phyloP scores from a whole-genome alignment of 37 sponge, comb jelly and placozoan genomes.

The Spongia lamella region DNA sequence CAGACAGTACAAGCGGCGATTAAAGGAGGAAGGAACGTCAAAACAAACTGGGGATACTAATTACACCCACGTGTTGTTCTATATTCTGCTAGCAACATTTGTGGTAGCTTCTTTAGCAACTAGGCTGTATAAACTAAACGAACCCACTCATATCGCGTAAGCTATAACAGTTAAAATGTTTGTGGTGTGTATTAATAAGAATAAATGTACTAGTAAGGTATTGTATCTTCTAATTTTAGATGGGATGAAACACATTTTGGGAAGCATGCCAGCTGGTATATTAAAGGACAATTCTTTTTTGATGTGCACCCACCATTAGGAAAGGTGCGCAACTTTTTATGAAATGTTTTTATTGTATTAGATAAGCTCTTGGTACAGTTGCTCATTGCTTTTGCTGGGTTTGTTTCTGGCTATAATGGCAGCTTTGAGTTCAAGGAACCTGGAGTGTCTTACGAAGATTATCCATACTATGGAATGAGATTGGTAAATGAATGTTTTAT shows the following conservation, averaged over 20 bases:
- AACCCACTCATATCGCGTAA: conserved; percentile 87
- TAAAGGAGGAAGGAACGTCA: too few relatives aligned
- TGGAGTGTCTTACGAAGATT: conserved; percentile 75
- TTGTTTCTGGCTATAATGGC: conserved; percentile 87
- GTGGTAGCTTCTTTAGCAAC: conserved; percentile 50
- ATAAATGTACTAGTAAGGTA: neutral
- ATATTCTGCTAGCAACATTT: conserved; percentile 47
- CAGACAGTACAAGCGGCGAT: too few relatives aligned
- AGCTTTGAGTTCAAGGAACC: conserved; percentile 96
- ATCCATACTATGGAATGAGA: conserved; percentile 86
- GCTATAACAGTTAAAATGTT: conserved; percentile 3
- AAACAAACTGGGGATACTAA: too few relatives aligned
- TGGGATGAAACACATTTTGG: conserved; percentile 99
- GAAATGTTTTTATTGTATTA: neutral
- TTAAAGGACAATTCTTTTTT: conserved; percentile 92
- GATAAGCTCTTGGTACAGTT: conserved; percentile 37
- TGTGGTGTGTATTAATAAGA: neutral
- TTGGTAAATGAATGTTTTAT: conserved; percentile 72
- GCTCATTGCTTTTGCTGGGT: conserved; percentile 87
- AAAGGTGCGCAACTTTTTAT: conserved; percentile 46
- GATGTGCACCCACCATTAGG: conserved; percentile 99
- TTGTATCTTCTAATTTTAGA: conserved; percentile 16
- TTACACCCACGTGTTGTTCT: conserved; percentile 28
- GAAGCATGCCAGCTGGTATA: conserved; percentile 96
- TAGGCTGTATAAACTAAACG: conserved; percentile 68